Evolutionary conservation across 1,140 invertebrate genomes (phyloP).

Genomic region (Pachypeltis micranthus): DNA sequence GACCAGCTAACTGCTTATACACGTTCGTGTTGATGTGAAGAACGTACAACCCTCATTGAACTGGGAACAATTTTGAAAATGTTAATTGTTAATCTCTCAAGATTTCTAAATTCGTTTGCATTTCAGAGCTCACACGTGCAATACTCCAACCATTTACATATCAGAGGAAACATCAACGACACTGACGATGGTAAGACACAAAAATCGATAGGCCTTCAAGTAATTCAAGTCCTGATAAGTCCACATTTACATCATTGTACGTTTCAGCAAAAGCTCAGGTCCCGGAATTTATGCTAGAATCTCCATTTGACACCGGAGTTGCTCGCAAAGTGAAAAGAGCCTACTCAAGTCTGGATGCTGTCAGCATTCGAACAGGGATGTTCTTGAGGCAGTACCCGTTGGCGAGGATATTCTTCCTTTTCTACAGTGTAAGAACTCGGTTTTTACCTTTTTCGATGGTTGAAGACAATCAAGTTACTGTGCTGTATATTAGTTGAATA

Average conservation of each 20-base stretch:
- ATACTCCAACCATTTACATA: conserved; percentile 25
- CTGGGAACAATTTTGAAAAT: too few relatives aligned
- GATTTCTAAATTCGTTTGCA: too few relatives aligned
- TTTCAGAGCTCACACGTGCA: conserved; percentile 41
- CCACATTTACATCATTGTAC: conserved; percentile 20
- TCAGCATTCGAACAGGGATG: conserved; percentile 62
- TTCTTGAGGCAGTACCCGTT: conserved; percentile 70
- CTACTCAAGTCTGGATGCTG: conserved; percentile 60
- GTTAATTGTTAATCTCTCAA: too few relatives aligned
- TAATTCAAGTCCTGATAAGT: neutral
- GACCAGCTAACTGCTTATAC: too few relatives aligned
- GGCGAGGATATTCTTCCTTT: conserved; percentile 61
- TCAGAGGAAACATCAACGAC: conserved; percentile 43
- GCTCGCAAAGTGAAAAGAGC: conserved; percentile 66
- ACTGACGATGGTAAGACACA: conserved; percentile 45
- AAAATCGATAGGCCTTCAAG: too few relatives aligned
- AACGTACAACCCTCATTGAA: too few relatives aligned
- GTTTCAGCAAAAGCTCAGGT: conserved; percentile 49
- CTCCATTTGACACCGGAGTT: conserved; percentile 63
- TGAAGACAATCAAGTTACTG: neutral
- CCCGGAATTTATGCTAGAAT: conserved; percentile 58
- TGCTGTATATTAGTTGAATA: neutral
- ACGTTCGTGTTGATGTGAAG: too few relatives aligned
- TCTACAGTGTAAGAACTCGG: conserved; percentile 51
- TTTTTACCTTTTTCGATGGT: conserved; percentile 6